Evolutionary conservation across 1,140 invertebrate species (phyloP).

Genomic region (Eumaeus atala): DNA sequence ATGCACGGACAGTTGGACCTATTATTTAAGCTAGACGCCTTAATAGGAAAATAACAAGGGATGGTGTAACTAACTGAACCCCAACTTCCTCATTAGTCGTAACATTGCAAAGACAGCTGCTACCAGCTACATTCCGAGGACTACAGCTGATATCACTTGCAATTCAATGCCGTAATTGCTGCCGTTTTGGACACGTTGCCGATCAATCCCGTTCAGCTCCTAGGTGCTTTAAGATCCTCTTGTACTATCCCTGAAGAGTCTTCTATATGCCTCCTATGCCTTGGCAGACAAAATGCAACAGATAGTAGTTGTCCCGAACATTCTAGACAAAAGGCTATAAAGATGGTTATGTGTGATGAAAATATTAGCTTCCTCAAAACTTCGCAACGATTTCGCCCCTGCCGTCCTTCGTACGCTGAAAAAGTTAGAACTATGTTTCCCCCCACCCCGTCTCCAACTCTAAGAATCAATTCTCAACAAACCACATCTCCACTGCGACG

Average conservation of each 20-base stretch:
- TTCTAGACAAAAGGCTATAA: not conserved
- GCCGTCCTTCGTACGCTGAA: no score
- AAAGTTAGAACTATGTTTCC: no score
- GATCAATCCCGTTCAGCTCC: not conserved
- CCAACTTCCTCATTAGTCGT: not conserved
- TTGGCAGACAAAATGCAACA: not conserved
- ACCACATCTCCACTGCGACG: no score
- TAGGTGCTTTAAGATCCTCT: not conserved
- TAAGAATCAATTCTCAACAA: no score
- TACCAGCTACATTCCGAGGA: no score
- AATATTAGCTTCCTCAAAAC: not conserved
- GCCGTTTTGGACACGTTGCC: conserved; percentile 4
- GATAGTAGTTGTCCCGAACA: not conserved
- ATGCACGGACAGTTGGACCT: not conserved
- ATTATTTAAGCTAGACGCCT: not conserved
- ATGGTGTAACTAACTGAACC: not conserved
- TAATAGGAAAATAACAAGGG: not conserved
- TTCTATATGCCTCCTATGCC: not conserved
- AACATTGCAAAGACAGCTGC: not conserved
- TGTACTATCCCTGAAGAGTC: not conserved
- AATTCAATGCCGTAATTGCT: conserved; percentile 5
- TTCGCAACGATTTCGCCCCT: no score
- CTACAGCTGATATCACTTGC: no score
- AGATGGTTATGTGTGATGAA: not conserved
- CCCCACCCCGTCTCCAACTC: no score